Conservation (phyloP, 2,888 invertebrate genomes). For the Tetheella fluctuosa region DNA sequence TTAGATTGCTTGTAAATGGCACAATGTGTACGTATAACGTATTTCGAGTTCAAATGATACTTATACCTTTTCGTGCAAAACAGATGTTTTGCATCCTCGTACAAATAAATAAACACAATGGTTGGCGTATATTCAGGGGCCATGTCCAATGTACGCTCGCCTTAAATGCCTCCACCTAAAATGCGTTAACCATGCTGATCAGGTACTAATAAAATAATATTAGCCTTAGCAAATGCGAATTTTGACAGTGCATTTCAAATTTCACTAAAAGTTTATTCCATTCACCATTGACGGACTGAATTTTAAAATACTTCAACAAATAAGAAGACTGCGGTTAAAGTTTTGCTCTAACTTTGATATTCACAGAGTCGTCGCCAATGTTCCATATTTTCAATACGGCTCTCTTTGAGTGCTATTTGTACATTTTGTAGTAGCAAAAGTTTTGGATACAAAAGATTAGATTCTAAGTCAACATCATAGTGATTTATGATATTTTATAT, state of each 20-base stretch:
- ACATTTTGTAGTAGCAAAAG: conserved; percentile 55
- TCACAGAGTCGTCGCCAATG: conserved; percentile 44
- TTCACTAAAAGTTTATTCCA: background rate
- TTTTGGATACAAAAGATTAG: conserved; percentile 54
- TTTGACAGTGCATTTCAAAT: background rate
- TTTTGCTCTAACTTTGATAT: conserved; percentile 50
- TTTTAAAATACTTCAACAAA: conserved; percentile 39
- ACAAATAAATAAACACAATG: no score
- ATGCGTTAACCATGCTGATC: background rate
- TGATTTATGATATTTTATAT: conserved; percentile 46
- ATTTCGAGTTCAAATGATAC: no score
- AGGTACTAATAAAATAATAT: background rate
- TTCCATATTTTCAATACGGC: conserved; percentile 64
- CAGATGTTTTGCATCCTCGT: no score
- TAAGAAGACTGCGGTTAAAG: conserved; percentile 41
- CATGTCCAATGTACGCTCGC: no score
- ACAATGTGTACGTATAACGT: no score
- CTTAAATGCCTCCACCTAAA: no score
- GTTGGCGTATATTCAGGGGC: no score
- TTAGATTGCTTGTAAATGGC: no score
- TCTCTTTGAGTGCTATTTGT: conserved; percentile 59
- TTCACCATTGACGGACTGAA: conserved; percentile 22
- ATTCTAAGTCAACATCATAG: conserved; percentile 45
- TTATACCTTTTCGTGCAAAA: no score
- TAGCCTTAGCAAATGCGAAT: background rate